Evolutionary conservation across 2,797 vertebrate species (phyloP).

Genomic region (Pelochelys cantorii): DNA sequence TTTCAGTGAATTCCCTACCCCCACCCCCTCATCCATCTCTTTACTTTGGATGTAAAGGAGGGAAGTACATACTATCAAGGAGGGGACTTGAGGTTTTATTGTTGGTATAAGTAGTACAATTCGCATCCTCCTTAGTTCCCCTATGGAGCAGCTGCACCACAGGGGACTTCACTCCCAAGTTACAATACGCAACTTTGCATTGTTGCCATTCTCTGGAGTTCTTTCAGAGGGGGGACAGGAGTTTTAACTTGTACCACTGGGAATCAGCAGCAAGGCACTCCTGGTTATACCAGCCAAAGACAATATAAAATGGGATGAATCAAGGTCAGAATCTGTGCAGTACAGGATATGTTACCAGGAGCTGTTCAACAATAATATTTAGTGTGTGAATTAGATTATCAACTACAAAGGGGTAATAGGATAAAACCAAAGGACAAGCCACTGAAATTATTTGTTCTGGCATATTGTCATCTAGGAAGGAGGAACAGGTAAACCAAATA

Average conservation of each 20-base stretch:
- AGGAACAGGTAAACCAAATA: neutral
- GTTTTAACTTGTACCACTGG: neutral
- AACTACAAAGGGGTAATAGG: neutral
- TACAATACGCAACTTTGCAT: neutral
- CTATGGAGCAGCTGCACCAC: neutral
- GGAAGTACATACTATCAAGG: neutral
- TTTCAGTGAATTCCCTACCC: neutral
- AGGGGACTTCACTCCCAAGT: conserved; percentile 8
- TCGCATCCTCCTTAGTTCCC: neutral
- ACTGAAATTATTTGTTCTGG: neutral
- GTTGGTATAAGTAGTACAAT: neutral
- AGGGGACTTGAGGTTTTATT: neutral
- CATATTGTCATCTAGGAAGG: neutral
- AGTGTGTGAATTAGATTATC: neutral
- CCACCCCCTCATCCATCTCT: neutral
- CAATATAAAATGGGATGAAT: conserved; percentile 43
- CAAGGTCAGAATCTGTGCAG: neutral
- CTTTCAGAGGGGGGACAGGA: neutral
- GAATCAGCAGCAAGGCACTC: neutral
- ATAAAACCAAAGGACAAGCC: neutral
- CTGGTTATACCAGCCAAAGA: conserved; percentile 43
- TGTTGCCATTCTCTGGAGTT: conserved; percentile 9
- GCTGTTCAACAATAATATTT: conserved; percentile 15
- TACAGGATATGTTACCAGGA: neutral
- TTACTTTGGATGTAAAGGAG: neutral